phyloP scores from a whole-genome alignment of 2,113 vertebrate species.

The Vidua macroura region DNA sequence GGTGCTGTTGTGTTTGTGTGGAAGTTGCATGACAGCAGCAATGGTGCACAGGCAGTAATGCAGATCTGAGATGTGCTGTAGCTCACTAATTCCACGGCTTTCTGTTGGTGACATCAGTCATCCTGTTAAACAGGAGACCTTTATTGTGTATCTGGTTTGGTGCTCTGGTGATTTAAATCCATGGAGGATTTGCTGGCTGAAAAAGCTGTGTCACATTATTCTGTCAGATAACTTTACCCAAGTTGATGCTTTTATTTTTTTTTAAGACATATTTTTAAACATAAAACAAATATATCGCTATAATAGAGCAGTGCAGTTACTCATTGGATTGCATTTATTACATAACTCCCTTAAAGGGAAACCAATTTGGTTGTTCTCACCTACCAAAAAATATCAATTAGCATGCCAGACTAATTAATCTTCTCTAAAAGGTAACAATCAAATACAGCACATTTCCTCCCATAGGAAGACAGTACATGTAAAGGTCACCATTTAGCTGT shows the following conservation, averaged over 20 bases:
- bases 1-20: not conserved
- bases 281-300: not conserved
- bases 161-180: not conserved
- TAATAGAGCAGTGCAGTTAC: not conserved
- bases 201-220: not conserved
- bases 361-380: not conserved
- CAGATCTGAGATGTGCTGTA: not conserved
- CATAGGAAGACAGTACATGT: not conserved
- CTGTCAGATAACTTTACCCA: not conserved
- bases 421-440: not conserved
- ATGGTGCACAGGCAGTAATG: not conserved
- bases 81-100: not conserved
- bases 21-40: not conserved
- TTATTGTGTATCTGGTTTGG: not conserved
- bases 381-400: constrained; percentile 6
- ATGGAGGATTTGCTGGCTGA: not conserved
- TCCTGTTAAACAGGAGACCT: not conserved
- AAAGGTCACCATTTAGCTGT: constrained; percentile 43
- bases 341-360: not conserved
- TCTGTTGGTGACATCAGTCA: not conserved
- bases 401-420: constrained; percentile 9
- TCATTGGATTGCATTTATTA: not conserved
- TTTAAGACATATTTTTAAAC: not conserved
- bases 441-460: not conserved
- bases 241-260: not conserved